These are phyloP conservation scores for Octomys mimax DNA, from an alignment of 2,797 vertebrate genomes.

Conservation along the genomic window DNA sequence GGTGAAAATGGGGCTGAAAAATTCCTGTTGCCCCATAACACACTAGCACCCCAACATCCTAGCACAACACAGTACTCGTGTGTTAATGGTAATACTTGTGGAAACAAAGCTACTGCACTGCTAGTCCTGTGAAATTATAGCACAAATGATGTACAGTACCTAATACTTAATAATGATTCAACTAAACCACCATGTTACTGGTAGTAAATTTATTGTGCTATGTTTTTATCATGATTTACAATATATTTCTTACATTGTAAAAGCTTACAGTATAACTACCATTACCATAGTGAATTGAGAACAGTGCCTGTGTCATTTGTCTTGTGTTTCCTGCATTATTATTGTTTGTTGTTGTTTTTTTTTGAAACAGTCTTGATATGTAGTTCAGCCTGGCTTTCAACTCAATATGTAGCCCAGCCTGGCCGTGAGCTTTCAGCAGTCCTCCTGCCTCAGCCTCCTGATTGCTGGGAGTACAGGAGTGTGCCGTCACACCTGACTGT, in stretches of 20 bases:
- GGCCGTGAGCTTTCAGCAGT: not conserved
- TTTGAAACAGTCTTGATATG: not conserved
- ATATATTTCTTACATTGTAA: not conserved
- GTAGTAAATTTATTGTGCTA: not conserved
- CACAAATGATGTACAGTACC: not conserved
- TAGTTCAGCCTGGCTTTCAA: no score
- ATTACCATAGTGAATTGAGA: not conserved
- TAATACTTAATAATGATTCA: not conserved
- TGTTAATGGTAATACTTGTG: not conserved
- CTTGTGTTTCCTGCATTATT: not conserved
- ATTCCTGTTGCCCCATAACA: no score
- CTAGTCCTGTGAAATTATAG: not conserved
- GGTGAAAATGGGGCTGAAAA: not conserved
- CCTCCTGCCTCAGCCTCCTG: not conserved
- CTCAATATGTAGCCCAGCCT: no score
- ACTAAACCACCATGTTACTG: not conserved
- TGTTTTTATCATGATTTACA: not conserved
- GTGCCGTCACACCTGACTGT: not conserved
- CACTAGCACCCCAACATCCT: not conserved
- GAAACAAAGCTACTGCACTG: not conserved
- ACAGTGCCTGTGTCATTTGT: not conserved
- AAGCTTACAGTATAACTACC: not conserved
- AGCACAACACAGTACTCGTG: not conserved
- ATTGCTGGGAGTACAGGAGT: not conserved
- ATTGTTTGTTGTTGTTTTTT: not conserved